Conservation (phyloP, 2,113 vertebrate genomes). For the Triplophysa tibetana region DNA sequence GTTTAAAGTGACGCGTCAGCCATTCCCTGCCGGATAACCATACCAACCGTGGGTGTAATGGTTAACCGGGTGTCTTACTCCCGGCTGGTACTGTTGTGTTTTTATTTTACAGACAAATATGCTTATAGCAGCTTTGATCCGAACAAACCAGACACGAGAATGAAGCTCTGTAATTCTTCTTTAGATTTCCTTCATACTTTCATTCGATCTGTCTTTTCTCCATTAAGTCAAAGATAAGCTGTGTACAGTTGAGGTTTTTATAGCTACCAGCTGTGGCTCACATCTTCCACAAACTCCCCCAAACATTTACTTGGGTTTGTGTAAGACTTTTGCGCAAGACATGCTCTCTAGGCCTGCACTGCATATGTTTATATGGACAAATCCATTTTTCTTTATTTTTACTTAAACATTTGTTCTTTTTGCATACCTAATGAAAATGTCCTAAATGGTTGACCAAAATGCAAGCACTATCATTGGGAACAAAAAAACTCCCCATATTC, state of each 20-base stretch:
- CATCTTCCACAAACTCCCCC: not conserved
- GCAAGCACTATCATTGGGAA: too few species aligned
- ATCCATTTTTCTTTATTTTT: too few species aligned
- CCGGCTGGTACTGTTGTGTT: not conserved
- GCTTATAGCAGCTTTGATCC: conserved; percentile 1
- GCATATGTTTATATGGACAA: not conserved
- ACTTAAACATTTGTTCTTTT: too few species aligned
- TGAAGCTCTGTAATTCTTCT: conserved; percentile 31
- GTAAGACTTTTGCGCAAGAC: not conserved
- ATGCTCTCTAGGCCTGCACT: not conserved
- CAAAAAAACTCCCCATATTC: too few species aligned
- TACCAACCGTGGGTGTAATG: too few species aligned
- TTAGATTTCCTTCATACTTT: not conserved
- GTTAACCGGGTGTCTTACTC: too few species aligned
- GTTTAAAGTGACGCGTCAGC: too few species aligned
- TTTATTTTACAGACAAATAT: not conserved
- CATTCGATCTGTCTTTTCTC: not conserved
- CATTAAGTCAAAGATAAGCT: conserved; percentile 11
- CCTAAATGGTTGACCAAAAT: not conserved
- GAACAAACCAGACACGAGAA: not conserved
- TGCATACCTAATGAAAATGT: not conserved
- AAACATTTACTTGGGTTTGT: not conserved
- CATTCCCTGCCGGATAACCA: too few species aligned
- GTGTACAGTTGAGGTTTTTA: not conserved
- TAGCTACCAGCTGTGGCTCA: not conserved